Percentiles rank a stretch among this genome's conserved stretches.
Conservation (phyloP, 1,140 invertebrate genomes). For the Asobara japonica region DNA sequence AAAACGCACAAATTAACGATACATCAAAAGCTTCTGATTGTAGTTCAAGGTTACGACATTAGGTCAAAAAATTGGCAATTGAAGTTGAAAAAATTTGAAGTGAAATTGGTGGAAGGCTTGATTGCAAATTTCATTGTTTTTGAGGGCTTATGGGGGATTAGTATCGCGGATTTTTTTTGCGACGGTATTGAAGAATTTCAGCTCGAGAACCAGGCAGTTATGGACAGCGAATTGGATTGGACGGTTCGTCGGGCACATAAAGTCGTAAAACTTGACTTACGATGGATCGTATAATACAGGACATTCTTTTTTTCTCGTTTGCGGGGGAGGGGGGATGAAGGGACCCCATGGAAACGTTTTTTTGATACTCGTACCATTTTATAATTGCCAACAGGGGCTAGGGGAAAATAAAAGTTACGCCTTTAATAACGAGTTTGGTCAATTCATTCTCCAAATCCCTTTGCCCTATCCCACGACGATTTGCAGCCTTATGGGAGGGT, state of each 20-base stretch:
- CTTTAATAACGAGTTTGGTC: conserved; percentile 5
- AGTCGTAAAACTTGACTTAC: conserved; percentile 60
- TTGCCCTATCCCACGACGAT: not conserved
- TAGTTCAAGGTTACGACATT: too few species aligned
- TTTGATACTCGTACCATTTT: not conserved
- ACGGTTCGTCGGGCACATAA: conserved; percentile 51
- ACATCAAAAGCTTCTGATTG: too few species aligned
- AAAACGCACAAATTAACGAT: too few species aligned
- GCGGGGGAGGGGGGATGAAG: conserved; percentile 5
- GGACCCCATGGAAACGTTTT: conserved; percentile 6
- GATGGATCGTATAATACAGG: conserved; percentile 56
- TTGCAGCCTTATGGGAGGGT: not conserved
- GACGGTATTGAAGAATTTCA: not conserved
- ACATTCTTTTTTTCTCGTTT: not conserved
- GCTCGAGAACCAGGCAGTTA: not conserved
- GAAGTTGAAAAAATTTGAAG: not conserved
- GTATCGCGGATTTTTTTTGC: too few species aligned
- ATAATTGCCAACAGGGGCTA: not conserved
- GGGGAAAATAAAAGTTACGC: not conserved
- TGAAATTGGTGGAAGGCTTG: not conserved
- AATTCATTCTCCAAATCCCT: not conserved
- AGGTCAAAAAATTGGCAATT: too few species aligned
- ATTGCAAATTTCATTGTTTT: too few species aligned
- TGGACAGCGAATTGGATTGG: not conserved
- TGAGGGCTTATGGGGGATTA: too few species aligned